Evolutionary conservation across 2,888 invertebrate genomes (phyloP), one percentile per base, ranked within the genome.

Genomic region (Drosophila meridiana): DNA sequence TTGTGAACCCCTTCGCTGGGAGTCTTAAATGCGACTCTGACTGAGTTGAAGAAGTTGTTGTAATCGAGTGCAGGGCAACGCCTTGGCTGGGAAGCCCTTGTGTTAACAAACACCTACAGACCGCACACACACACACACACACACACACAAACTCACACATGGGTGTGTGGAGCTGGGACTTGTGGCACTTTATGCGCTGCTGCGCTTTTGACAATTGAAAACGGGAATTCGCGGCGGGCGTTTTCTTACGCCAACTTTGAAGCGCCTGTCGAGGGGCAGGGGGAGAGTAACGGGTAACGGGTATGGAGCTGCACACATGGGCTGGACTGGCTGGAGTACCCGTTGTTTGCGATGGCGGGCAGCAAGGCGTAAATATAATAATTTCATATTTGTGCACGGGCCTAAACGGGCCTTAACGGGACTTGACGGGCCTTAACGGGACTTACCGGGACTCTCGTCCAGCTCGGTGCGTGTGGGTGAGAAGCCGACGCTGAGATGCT

Each of bases 371-470:
- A 66, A 73, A 76, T 71, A 74, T 80, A 80, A 79, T 77, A 82
- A 80, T 82, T 82, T 75, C 73, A 71, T 63, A 42, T 63, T 75
- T 60, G 26, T 13, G 52, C 38, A 40, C 40, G 52, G 43, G 65
- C 78, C 92, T 93, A 90, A 93, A 93, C 93, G 64, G 93, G 65
- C 78, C 92, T 93, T 90, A 93, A 93, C 93, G 64, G 93, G 93
- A 90, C 93, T 93, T 20, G 20, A 20, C 20, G 20, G 20, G 20
- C 0, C 20, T 20, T 20, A 1, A 20, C 20, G 52, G 43, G 65
- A 81, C 92, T 93, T 90, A 93, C 93, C 93, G 64, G 93, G 93
- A 90, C 93, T 93, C 78, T 93, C 93, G 77, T 92, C 93, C 73
- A 92, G 91, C 64, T 93, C 93, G 71, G 91, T 91, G 65, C 93